Percentiles rank a stretch among this genome's conserved stretches.
phyloP scores from a whole-genome alignment of 1,140 invertebrate species.

The Spodoptera frugiperda region DNA sequence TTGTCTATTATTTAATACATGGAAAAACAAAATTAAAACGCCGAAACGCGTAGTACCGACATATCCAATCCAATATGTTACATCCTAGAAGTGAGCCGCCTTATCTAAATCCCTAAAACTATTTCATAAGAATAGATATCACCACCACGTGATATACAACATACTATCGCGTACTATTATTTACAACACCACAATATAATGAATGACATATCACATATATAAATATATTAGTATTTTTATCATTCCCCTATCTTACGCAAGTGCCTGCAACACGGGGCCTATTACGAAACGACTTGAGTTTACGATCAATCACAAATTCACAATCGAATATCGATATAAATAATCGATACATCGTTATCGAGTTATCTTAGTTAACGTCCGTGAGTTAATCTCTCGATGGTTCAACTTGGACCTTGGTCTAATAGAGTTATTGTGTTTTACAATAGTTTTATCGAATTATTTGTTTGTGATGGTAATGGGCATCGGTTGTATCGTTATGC shows the following conservation, averaged over 20 bases:
- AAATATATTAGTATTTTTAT: neutral
- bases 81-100: too few species aligned
- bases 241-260: neutral
- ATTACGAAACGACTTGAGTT: constrained; percentile 17
- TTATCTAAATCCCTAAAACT: too few species aligned
- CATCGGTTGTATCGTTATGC: neutral
- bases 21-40: neutral
- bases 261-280: neutral
- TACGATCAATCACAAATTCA: constrained; percentile 12
- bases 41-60: too few species aligned
- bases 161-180: neutral
- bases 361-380: neutral
- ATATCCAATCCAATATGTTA: too few species aligned
- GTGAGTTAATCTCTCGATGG: neutral
- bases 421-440: constrained; percentile 14
- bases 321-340: neutral
- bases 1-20: too few species aligned
- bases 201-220: neutral
- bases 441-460: neutral
- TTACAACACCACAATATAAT: neutral
- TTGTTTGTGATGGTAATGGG: constrained; percentile 1
- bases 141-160: neutral
- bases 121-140: neutral
- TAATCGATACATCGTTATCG: constrained; percentile 7
- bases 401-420: neutral